Evolutionary conservation across 2,888 invertebrate genomes (phyloP).

Genomic region (Trissonchulus latispiculum): DNA sequence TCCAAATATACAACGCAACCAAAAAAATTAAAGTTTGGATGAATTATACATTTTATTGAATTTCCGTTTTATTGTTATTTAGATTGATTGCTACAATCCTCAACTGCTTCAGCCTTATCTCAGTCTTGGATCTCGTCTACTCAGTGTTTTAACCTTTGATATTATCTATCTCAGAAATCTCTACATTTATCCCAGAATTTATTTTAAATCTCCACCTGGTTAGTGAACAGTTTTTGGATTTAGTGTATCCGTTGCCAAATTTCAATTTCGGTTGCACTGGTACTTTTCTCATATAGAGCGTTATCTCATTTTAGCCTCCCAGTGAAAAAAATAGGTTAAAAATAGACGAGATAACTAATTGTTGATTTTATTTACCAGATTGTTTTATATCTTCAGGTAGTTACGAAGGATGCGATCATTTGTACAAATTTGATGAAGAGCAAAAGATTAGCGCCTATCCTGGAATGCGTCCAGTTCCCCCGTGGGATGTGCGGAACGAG

Average conservation of each 20-base stretch:
- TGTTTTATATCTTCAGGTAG: conserved; percentile 34
- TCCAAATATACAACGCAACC: no score
- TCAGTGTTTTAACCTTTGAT: conserved; percentile 38
- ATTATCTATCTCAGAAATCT: conserved; percentile 36
- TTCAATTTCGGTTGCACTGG: no score
- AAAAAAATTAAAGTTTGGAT: no score
- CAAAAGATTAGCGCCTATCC: conserved; percentile 32
- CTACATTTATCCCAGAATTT: conserved; percentile 35
- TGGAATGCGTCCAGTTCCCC: conserved; percentile 33
- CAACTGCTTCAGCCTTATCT: conserved; percentile 2
- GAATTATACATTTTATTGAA: no score
- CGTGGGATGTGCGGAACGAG: conserved; percentile 33
- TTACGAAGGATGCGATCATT: conserved; percentile 41
- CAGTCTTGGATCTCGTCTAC: conserved; percentile 31
- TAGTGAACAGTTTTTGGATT: background rate
- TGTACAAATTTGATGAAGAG: conserved; percentile 28
- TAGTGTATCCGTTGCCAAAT: no score
- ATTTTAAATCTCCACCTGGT: conserved; percentile 33
- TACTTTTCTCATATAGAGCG: no score
- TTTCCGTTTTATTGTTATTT: no score
- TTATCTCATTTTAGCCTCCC: no score
- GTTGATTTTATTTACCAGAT: background rate
- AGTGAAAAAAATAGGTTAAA: no score
- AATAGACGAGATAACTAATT: no score
- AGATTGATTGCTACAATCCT: conserved; percentile 23